Conservation (phyloP, 2,113 vertebrate genomes). For the Mystacornis crossleyi region DNA sequence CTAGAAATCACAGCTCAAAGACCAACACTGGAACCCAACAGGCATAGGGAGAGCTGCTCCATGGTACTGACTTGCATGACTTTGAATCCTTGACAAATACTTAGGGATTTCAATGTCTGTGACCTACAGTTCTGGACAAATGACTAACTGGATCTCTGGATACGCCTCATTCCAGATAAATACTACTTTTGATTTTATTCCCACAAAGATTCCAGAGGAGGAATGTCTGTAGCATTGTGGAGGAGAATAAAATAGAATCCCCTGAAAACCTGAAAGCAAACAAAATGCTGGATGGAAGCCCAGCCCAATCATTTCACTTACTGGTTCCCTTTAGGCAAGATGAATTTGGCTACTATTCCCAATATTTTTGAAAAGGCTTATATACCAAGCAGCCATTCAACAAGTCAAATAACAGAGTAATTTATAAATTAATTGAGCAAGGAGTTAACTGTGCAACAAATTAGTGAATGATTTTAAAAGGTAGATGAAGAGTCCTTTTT, state of each 20-base stretch:
- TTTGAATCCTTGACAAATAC: background rate
- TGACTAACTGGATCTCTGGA: background rate
- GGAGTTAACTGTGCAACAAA: background rate
- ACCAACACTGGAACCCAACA: background rate
- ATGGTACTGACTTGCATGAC: background rate
- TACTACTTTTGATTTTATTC: background rate
- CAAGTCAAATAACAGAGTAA: background rate
- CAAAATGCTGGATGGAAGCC: background rate
- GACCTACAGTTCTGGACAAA: background rate
- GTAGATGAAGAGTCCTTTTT: background rate
- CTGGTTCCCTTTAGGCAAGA: background rate
- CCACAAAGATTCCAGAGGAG: background rate
- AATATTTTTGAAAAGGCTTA: background rate
- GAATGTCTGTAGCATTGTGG: background rate
- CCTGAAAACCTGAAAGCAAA: background rate
- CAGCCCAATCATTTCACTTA: background rate
- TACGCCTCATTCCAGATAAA: background rate
- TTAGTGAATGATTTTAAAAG: background rate
- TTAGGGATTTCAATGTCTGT: background rate
- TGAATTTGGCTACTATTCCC: background rate
- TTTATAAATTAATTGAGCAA: background rate
- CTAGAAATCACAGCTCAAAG: background rate
- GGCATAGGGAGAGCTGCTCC: background rate
- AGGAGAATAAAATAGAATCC: background rate
- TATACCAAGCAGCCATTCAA: background rate